A percentile compares a stretch with the other conserved stretches of the same genome.
phyloP scores from a whole-genome alignment of 2,888 invertebrate genomes.

The Neoaliturus tenellus region DNA sequence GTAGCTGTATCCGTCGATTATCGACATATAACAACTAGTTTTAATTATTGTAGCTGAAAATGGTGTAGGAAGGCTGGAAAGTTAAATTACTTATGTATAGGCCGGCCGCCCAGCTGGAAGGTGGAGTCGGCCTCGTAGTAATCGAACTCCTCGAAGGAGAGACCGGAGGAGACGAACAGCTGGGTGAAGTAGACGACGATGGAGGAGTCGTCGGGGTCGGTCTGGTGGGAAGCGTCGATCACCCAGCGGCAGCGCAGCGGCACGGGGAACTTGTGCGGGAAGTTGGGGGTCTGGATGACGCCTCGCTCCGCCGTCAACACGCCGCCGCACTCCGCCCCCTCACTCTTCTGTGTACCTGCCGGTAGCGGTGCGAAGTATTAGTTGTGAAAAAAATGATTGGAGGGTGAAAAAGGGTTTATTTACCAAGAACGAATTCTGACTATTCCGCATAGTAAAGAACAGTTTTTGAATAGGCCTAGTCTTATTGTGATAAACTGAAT shows the following conservation, averaged over 20 bases:
- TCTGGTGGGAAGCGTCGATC: constrained; percentile 83
- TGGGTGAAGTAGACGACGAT: constrained; percentile 93
- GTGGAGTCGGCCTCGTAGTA: constrained; percentile 76
- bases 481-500: too few species aligned
- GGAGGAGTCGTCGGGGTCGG: constrained; percentile 76
- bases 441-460: too few species aligned
- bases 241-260: constrained; percentile 93
- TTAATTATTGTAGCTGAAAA: too few species aligned
- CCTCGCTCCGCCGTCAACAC: constrained; percentile 80
- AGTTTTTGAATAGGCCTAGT: too few species aligned
- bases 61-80: too few species aligned
- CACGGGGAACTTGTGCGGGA: constrained; percentile 87
- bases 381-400: too few species aligned
- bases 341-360: constrained; percentile 1
- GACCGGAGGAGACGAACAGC: constrained; percentile 87
- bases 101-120: constrained; percentile 77
- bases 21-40: too few species aligned
- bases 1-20: too few species aligned
- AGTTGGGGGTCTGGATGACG: constrained; percentile 88
- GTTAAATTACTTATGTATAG: constrained; percentile 73
- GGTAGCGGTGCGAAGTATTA: too few species aligned
- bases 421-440: too few species aligned
- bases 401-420: too few species aligned
- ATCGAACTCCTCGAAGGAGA: constrained; percentile 85
- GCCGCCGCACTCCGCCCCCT: constrained; percentile 77